Percentiles rank a stretch among this genome's conserved stretches.
These are phyloP conservation scores for Conus betulinus DNA, from an alignment of 1,140 invertebrate genomes.

Conservation along the genomic window DNA sequence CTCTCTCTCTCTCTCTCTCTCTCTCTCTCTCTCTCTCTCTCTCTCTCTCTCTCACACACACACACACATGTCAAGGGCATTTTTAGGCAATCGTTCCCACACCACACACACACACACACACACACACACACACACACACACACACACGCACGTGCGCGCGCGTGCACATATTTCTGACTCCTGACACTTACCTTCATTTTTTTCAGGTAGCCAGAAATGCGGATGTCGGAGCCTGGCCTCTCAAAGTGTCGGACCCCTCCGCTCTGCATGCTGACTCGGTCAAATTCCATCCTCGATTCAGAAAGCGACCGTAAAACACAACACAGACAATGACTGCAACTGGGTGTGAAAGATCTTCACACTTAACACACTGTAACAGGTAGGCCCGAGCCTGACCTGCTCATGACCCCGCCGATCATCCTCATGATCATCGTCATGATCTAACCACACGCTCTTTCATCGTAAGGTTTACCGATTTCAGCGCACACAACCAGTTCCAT, in stretches of 20 bases:
- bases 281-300: neutral
- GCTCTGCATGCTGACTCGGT: conserved; percentile 26
- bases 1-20: too few relatives aligned
- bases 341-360: neutral
- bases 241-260: conserved; percentile 45
- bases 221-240: conserved; percentile 66
- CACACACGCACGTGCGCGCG: too few relatives aligned
- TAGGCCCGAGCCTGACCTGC: neutral
- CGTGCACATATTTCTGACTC: too few relatives aligned
- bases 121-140: too few relatives aligned
- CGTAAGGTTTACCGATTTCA: too few relatives aligned
- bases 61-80: neutral
- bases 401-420: neutral
- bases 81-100: neutral
- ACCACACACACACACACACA: too few relatives aligned
- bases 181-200: conserved; percentile 69
- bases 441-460: too few relatives aligned
- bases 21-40: neutral
- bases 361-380: neutral
- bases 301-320: neutral
- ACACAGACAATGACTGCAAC: neutral
- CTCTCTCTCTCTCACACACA: neutral
- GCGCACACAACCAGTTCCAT: too few relatives aligned
- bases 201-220: conserved; percentile 66
- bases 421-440: neutral